Evolutionary conservation across 2,888 invertebrate genomes (phyloP).

Genomic region (Hydropsyche betteni): DNA sequence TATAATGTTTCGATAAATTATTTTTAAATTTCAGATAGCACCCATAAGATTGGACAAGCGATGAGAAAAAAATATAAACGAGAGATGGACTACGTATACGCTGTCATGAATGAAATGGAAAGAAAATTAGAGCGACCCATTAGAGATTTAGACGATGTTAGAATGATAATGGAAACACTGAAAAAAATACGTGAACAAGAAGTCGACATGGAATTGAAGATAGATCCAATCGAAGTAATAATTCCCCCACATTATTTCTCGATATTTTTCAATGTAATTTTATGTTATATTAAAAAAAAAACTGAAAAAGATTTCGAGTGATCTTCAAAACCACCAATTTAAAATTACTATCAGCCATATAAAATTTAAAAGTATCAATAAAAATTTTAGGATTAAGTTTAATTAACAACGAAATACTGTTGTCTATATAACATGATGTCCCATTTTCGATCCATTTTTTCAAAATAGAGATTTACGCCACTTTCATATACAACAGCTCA

Average conservation of each 20-base stretch:
- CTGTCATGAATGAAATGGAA: slow-evolving; percentile 91
- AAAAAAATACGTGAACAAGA: slow-evolving; percentile 94
- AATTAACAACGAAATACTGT: too few relatives aligned
- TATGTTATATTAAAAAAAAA: too few relatives aligned
- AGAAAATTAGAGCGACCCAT: slow-evolving; percentile 88
- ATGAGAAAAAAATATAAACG: slow-evolving; percentile 89
- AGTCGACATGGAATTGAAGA: slow-evolving; percentile 93
- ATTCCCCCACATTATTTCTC: slow-evolving; percentile 1
- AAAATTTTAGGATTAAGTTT: too few relatives aligned
- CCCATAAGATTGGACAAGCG: slow-evolving; percentile 82
- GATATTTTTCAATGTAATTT: background rate
- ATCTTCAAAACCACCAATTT: too few relatives aligned
- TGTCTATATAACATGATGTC: too few relatives aligned
- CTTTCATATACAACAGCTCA: too few relatives aligned
- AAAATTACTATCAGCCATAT: too few relatives aligned
- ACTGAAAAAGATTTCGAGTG: too few relatives aligned
- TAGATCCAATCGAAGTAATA: slow-evolving; percentile 88
- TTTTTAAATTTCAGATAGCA: slow-evolving; percentile 66
- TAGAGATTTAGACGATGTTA: slow-evolving; percentile 91
- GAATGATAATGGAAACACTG: slow-evolving; percentile 92
- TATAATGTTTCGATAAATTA: too few relatives aligned
- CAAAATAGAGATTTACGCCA: too few relatives aligned
- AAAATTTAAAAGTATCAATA: too few relatives aligned
- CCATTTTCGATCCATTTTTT: too few relatives aligned
- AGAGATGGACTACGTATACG: slow-evolving; percentile 93